phyloP scores from a whole-genome alignment of 2,113 vertebrate species.

The Parus major region DNA sequence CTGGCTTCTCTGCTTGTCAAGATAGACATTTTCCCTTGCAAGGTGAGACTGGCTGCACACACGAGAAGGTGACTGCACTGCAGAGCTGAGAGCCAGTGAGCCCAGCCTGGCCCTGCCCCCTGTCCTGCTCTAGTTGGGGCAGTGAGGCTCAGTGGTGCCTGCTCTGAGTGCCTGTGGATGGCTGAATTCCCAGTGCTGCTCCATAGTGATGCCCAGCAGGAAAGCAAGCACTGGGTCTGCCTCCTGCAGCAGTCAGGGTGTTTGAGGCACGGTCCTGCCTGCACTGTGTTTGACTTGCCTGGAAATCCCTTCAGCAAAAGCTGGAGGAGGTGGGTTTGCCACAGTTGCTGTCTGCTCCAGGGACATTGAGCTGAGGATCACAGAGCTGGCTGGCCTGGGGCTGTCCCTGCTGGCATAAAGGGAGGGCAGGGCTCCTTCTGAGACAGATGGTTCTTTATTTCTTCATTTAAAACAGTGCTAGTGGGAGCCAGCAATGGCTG shows the following conservation, averaged over 20 bases:
- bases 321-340: neutral
- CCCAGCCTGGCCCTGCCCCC: neutral
- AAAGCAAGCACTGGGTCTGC: neutral
- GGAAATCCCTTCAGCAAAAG: neutral
- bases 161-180: neutral
- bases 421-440: neutral
- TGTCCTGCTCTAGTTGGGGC: neutral
- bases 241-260: accelerated
- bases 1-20: slow-evolving; percentile 91
- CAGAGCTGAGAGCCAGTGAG: neutral
- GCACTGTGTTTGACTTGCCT: neutral
- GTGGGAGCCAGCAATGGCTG: neutral
- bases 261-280: neutral
- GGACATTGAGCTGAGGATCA: neutral
- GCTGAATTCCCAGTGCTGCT: neutral
- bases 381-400: accelerated
- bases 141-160: neutral
- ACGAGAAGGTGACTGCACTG: accelerated
- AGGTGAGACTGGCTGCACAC: slow-evolving; percentile 72
- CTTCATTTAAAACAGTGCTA: neutral
- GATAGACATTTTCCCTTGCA: slow-evolving; percentile 84
- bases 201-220: neutral
- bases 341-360: neutral
- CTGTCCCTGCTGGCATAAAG: neutral
- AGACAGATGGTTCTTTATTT: neutral